Evolutionary conservation across 2,113 vertebrate species (phyloP).

Genomic region (Ailuropoda melanoleuca): DNA sequence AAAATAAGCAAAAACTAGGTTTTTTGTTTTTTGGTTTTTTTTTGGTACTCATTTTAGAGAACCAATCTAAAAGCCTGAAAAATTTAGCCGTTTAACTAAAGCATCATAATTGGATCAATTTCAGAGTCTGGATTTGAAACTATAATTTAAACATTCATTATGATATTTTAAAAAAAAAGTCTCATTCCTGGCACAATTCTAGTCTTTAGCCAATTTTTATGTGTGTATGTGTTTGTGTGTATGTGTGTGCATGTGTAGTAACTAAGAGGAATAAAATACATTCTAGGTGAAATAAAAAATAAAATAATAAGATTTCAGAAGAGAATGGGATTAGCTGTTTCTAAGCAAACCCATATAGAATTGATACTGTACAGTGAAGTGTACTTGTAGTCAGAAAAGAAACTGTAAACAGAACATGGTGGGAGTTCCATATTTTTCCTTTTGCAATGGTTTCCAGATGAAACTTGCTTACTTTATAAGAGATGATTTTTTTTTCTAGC

Average conservation of each 20-base stretch:
- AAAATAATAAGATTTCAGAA: constrained; percentile 43
- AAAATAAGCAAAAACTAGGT: background rate
- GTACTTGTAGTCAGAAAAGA: background rate
- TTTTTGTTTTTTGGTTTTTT: background rate
- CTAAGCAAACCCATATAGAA: background rate
- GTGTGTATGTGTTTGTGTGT: background rate
- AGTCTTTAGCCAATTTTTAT: background rate
- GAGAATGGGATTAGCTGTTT: background rate
- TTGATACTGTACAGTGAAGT: background rate
- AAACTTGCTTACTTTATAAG: constrained; percentile 67
- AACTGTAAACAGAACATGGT: constrained; percentile 12
- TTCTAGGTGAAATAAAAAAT: constrained; percentile 6
- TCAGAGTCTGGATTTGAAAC: background rate
- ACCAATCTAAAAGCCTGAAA: background rate
- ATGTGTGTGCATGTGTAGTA: background rate
- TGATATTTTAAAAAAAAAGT: background rate
- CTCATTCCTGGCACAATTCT: background rate
- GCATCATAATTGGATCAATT: background rate
- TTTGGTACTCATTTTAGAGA: background rate
- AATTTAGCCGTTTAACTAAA: background rate
- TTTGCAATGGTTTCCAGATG: constrained; percentile 66
- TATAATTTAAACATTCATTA: background rate
- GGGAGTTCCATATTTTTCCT: constrained; percentile 12
- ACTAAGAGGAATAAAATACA: background rate
- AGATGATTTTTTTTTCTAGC: constrained; percentile 32